Percentiles rank a stretch among this genome's conserved stretches.
Evolutionary conservation across 2,888 invertebrate species (phyloP).

Genomic region (Muschampia plurimacula): DNA sequence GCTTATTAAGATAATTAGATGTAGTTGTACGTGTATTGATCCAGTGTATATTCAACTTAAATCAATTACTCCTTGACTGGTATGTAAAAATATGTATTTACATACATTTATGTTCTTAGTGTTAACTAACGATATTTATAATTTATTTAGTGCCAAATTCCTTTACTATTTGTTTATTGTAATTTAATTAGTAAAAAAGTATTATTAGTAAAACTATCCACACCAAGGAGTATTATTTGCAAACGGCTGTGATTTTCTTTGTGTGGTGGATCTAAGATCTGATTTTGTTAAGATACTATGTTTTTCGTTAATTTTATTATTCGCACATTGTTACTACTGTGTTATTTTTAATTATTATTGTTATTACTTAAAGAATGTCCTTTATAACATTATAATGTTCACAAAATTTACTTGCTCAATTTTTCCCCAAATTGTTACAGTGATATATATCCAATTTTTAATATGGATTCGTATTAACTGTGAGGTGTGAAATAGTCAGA

Average conservation of each 20-base stretch:
- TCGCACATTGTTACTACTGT: conserved; percentile 8
- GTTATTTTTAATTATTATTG: background rate
- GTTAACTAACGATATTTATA: conserved; percentile 12
- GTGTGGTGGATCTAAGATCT: conserved; percentile 71
- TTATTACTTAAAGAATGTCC: background rate
- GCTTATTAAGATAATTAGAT: conserved; percentile 69
- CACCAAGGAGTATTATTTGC: conserved; percentile 61
- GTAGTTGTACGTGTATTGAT: conserved; percentile 58
- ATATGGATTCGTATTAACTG: conserved; percentile 36
- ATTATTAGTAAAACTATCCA: conserved; percentile 13
- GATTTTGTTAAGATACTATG: conserved; percentile 48
- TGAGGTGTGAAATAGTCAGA: conserved; percentile 22
- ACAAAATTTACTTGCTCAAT: conserved; percentile 64
- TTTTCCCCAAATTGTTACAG: conserved; percentile 56
- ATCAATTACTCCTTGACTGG: conserved; percentile 37
- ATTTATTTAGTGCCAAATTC: conserved; percentile 5
- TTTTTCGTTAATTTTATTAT: background rate
- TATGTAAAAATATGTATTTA: conserved; percentile 15
- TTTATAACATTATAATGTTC: background rate
- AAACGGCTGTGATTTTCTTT: conserved; percentile 82
- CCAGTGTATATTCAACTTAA: conserved; percentile 32
- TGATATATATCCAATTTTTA: conserved; percentile 41
- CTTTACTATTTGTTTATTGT: conserved; percentile 55
- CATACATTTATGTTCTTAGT: conserved; percentile 36
- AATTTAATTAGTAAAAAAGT: conserved; percentile 13